Conservation (phyloP, 2,888 invertebrate species). For the Pollenia amentaria region DNA sequence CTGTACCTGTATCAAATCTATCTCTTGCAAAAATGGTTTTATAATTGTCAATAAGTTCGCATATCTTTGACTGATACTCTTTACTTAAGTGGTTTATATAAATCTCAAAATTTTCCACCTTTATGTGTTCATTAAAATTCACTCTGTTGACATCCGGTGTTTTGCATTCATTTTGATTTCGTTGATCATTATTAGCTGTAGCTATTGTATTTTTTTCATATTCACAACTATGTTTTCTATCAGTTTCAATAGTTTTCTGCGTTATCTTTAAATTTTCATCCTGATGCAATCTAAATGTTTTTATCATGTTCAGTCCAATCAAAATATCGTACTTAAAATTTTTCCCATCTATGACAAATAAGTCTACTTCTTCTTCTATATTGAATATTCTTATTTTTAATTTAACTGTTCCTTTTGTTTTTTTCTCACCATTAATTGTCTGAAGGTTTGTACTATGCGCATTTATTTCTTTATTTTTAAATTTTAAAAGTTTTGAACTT, state of each 20-base stretch:
- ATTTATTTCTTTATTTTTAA: slow-evolving; percentile 41
- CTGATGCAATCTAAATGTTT: slow-evolving; percentile 47
- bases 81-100: slow-evolving; percentile 41
- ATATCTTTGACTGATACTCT: slow-evolving; percentile 66
- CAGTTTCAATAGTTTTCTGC: slow-evolving; percentile 22
- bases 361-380: slow-evolving; percentile 62
- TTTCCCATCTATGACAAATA: slow-evolving; percentile 62
- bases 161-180: too few relatives aligned
- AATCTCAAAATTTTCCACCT: slow-evolving; percentile 51
- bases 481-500: slow-evolving; percentile 59
- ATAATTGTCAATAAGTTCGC: slow-evolving; percentile 74
- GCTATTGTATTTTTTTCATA: slow-evolving; percentile 44
- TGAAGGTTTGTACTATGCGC: slow-evolving; percentile 37
- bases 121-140: slow-evolving; percentile 70
- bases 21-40: slow-evolving; percentile 76
- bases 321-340: slow-evolving; percentile 71
- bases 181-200: too few relatives aligned
- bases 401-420: slow-evolving; percentile 59
- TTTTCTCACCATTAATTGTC: slow-evolving; percentile 72
- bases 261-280: slow-evolving; percentile 67
- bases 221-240: not conserved
- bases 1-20: slow-evolving; percentile 76
- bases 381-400: slow-evolving; percentile 70
- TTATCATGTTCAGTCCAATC: slow-evolving; percentile 70
- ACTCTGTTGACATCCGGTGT: too few relatives aligned